Percentiles rank a stretch among this genome's conserved stretches.
These are phyloP conservation scores for Oscarella lobularis DNA, from an alignment of 37 sponge, comb jelly and placozoan genomes.

Conservation along the genomic window DNA sequence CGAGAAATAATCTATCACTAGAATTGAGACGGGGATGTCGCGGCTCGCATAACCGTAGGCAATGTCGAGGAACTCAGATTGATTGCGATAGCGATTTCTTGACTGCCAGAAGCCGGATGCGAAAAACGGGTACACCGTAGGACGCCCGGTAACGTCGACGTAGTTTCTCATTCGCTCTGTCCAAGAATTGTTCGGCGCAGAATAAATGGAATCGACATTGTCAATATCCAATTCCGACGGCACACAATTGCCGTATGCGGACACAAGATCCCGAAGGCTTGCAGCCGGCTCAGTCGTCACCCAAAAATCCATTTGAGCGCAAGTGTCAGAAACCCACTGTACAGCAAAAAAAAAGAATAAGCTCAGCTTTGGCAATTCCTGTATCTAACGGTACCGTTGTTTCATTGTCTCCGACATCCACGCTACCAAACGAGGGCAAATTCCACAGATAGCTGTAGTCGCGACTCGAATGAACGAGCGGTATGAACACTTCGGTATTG, in stretches of 20 bases:
- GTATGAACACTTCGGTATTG: too few relatives aligned
- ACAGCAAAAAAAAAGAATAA: too few relatives aligned
- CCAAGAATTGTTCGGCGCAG: too few relatives aligned
- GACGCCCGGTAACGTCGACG: background rate
- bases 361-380: too few relatives aligned
- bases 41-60: background rate
- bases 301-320: background rate
- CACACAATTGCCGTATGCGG: too few relatives aligned
- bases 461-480: background rate
- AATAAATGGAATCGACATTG: too few relatives aligned
- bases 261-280: too few relatives aligned
- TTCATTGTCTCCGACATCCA: background rate
- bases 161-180: background rate
- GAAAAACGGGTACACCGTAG: background rate
- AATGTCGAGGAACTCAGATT: background rate
- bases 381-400: too few relatives aligned
- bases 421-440: background rate
- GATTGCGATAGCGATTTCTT: background rate
- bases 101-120: background rate
- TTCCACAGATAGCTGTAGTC: background rate
- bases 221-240: too few relatives aligned
- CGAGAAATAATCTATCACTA: background rate
- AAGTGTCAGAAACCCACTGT: background rate
- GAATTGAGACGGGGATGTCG: background rate
- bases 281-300: background rate